Percentiles rank a stretch among this genome's conserved stretches.
These are phyloP conservation scores for Myotis pilosus DNA, from an alignment of 2,797 vertebrate genomes.

Conservation along the genomic window DNA sequence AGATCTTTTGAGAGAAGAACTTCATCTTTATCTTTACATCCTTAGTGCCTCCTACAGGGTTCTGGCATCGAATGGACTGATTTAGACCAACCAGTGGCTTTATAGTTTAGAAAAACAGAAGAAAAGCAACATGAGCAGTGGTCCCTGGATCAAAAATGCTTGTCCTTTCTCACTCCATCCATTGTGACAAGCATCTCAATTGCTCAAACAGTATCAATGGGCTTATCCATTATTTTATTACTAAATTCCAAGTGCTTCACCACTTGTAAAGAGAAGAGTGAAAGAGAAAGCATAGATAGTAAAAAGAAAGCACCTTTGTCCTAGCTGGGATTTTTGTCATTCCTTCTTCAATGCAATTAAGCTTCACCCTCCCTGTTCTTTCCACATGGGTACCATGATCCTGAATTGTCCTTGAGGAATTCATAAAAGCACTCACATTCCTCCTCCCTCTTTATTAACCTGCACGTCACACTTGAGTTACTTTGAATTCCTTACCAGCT, in stretches of 20 bases:
- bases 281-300: not conserved
- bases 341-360: not conserved
- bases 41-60: not conserved
- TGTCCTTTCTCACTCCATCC: not conserved
- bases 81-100: not conserved
- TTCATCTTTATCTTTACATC: not conserved
- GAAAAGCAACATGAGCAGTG: not conserved
- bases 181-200: not conserved
- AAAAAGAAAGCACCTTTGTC: not conserved
- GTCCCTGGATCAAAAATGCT: not conserved
- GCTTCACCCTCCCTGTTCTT: not conserved
- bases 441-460: not conserved
- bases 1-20: not conserved
- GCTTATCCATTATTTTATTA: not conserved
- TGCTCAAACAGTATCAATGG: not conserved
- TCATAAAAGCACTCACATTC: not conserved
- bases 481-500: not conserved
- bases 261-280: not conserved
- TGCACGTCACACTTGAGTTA: not conserved
- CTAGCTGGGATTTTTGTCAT: not conserved
- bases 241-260: conserved; percentile 6
- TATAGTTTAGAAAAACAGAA: not conserved
- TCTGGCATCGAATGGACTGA: not conserved
- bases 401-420: not conserved
- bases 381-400: rapidly evolving